Evolutionary conservation across 2,797 vertebrate genomes (phyloP).

Genomic region (Sebastes hubbsi): DNA sequence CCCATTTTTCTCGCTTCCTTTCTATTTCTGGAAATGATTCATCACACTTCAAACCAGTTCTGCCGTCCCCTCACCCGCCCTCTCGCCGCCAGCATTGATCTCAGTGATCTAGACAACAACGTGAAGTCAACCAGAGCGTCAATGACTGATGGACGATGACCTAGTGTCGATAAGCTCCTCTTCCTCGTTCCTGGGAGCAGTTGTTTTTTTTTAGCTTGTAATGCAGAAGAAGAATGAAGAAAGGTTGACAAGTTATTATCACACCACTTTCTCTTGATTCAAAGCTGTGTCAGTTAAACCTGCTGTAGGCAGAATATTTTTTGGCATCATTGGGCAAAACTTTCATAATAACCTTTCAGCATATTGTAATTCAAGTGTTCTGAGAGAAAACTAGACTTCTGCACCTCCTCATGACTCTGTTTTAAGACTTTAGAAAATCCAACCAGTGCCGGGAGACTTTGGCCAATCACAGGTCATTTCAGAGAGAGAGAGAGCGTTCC

Average conservation of each 20-base stretch:
- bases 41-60: constrained; percentile 5
- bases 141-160: background rate
- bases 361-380: too few relatives aligned
- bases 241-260: background rate
- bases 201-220: background rate
- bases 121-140: background rate
- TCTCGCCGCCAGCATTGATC: background rate
- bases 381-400: too few relatives aligned
- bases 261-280: background rate
- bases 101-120: background rate
- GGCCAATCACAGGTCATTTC: too few relatives aligned
- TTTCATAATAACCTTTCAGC: too few relatives aligned
- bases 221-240: background rate
- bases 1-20: constrained; percentile 8
- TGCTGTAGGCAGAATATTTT: fast-evolving
- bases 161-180: background rate
- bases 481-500: too few relatives aligned
- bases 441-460: too few relatives aligned
- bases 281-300: background rate
- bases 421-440: too few relatives aligned
- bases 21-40: constrained; percentile 32
- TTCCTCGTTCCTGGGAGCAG: background rate
- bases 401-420: too few relatives aligned
- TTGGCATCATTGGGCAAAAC: too few relatives aligned
- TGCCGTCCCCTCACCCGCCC: background rate